Percentiles rank a stretch among this genome's conserved stretches.
Evolutionary conservation across 2,888 invertebrate genomes (phyloP).

Genomic region (Emmelina monodactyla): DNA sequence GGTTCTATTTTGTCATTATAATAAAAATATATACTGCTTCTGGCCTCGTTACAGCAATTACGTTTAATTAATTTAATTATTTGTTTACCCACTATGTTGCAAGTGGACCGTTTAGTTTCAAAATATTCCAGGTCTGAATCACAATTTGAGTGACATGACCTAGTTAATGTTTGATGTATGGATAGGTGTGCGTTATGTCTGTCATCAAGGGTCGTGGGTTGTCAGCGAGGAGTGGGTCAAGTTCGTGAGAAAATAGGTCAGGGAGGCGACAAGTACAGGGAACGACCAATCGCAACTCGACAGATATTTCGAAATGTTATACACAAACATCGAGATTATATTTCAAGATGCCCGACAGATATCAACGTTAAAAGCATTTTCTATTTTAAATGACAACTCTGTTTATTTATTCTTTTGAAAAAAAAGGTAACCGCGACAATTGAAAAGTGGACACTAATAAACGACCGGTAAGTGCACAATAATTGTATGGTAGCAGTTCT

Average conservation of each 20-base stretch:
- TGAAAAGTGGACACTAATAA: too few species aligned
- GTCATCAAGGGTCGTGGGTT: neutral
- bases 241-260: neutral
- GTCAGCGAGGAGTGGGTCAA: neutral
- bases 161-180: neutral
- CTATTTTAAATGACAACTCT: too few species aligned
- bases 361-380: too few species aligned
- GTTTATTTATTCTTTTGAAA: too few species aligned
- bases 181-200: neutral
- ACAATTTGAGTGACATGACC: neutral
- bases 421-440: too few species aligned
- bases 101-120: neutral
- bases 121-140: neutral
- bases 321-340: too few species aligned
- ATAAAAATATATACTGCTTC: neutral
- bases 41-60: neutral
- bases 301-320: neutral
- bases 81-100: neutral
- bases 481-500: too few species aligned
- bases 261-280: neutral
- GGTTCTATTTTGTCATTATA: neutral
- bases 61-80: slow-evolving; percentile 1
- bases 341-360: too few species aligned
- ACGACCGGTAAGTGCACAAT: too few species aligned
- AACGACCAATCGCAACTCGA: neutral